Percentiles rank a stretch among this genome's conserved stretches.
phyloP scores from a whole-genome alignment of 2,113 vertebrate species.

The Picathartes gymnocephalus region DNA sequence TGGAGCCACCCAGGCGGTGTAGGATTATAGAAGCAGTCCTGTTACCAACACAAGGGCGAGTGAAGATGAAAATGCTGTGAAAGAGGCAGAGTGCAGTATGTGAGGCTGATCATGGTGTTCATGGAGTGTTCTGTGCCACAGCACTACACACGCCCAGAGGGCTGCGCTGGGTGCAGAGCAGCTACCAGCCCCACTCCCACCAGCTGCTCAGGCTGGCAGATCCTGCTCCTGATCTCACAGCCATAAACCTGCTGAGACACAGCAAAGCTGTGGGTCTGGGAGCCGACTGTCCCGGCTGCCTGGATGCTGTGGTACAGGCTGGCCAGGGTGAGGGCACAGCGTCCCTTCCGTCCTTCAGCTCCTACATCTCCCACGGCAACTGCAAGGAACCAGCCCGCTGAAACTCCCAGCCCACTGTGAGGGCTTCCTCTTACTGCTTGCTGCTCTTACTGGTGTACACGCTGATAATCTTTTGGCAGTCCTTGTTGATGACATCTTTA shows the following conservation, averaged over 20 bases:
- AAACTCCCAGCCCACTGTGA: background rate
- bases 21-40: background rate
- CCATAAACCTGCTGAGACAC: background rate
- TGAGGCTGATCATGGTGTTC: rapidly evolving
- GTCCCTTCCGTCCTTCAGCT: rapidly evolving
- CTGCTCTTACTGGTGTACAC: background rate
- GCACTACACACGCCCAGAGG: rapidly evolving
- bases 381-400: background rate
- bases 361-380: background rate
- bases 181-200: rapidly evolving
- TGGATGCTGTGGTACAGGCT: background rate
- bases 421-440: background rate
- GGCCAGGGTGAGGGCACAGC: rapidly evolving
- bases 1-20: background rate
- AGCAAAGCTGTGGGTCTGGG: background rate
- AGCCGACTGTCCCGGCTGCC: rapidly evolving
- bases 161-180: no score
- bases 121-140: rapidly evolving
- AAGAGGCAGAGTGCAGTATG: background rate
- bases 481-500: background rate
- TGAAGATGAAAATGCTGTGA: rapidly evolving
- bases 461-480: background rate
- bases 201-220: background rate
- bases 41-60: background rate
- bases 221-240: background rate